A percentile compares a stretch with the other conserved stretches of the same genome.
These are phyloP conservation scores for Loriculus beryllinus DNA, from an alignment of 2,797 vertebrate genomes.

Conservation along the genomic window DNA sequence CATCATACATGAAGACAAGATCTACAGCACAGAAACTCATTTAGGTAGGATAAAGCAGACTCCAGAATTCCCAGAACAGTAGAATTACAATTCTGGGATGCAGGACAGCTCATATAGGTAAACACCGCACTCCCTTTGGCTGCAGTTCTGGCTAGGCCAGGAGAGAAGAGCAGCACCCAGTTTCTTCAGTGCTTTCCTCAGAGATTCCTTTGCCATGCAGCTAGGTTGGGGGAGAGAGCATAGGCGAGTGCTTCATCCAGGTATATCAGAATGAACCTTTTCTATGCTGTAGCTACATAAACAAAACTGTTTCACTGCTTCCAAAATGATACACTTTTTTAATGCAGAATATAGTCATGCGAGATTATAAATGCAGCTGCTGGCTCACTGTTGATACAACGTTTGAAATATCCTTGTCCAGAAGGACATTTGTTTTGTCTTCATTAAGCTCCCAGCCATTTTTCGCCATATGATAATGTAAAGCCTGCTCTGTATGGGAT, in stretches of 20 bases:
- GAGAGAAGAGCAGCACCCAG: background rate
- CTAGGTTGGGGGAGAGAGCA: background rate
- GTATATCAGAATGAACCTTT: background rate
- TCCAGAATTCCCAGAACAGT: background rate
- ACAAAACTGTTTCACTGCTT: background rate
- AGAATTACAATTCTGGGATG: background rate
- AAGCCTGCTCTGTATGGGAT: conserved; percentile 54
- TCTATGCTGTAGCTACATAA: background rate
- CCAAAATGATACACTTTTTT: background rate
- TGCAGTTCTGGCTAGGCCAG: background rate
- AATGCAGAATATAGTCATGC: background rate
- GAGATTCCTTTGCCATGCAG: background rate
- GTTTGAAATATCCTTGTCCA: conserved; percentile 61
- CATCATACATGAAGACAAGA: background rate
- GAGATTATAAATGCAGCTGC: background rate
- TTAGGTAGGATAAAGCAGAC: background rate
- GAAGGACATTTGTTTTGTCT: conserved; percentile 66
- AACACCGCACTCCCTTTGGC: background rate
- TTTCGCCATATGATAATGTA: conserved; percentile 43
- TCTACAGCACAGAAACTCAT: background rate
- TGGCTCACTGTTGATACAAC: background rate
- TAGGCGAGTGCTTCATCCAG: background rate
- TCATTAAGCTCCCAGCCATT: conserved; percentile 54
- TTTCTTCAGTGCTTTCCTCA: background rate
- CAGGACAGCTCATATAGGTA: background rate